Base-by-base conservation (phyloP, 2,888 invertebrate genomes). In the Congeria kusceri region DNA sequence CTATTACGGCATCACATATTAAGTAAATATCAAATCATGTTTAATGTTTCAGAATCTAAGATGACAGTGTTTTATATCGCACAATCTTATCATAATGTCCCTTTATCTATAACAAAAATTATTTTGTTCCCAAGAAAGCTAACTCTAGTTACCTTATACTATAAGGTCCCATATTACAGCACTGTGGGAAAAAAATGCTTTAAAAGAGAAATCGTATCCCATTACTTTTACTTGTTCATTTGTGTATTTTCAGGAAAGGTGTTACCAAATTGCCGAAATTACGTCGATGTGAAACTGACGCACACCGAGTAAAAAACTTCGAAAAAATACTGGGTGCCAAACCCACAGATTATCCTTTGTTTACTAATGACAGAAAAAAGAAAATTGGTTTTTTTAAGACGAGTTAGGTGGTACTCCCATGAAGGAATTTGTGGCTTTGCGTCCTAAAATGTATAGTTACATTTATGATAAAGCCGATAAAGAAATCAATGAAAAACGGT, bases 321-420 rank as follows among this genome's bases (percentile, higher is more conserved):
- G 15, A n/a, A 63, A 63, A 46, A 23, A 23, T 23, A 18, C 25
- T 3, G 63, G n/a, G n/a, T n/a, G n/a, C 56, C 11, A 56, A 18
- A 44, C 46, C 46, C 46, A 44, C 46, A 80, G 15, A 44, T 44
- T 15, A 44, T 44, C 46, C 46, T 13, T 44, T 44, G 46, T 44
- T 44, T 44, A 44, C 46, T 13, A 44, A 44, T 44, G 46, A 44
- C 46, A 44, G 46, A 44, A 80, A 90, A 80, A 90, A 92, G 80
- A 77, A 79, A 28, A 85, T 85, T 58, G 87, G 87, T 7, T 56
- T 47, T 18, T 29, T 58, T n/a, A 57, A 58, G 18, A 44, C 18
- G 18, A 13, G 46, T n/a, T n/a, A n/a, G n/a, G n/a, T n/a, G n/a
- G n/a, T n/a, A n/a, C n/a, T n/a, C n/a, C n/a, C n/a, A n/a, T n/a